A percentile compares a stretch with the other conserved stretches of the same genome.
Evolutionary conservation across 2,888 invertebrate genomes (phyloP).

Genomic region (Leptopterna dolabrata): DNA sequence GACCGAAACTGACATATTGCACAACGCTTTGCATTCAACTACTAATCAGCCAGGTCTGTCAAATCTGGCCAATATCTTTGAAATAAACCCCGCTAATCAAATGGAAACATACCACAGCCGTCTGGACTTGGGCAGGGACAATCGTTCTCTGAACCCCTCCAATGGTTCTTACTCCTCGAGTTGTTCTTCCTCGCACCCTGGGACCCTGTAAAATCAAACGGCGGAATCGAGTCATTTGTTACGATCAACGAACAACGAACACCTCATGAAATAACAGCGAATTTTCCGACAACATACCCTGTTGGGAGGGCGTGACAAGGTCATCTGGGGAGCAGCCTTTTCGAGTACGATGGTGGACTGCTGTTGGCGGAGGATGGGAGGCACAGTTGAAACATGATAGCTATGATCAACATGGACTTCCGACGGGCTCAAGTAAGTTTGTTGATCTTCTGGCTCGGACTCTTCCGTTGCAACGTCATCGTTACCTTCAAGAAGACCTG

Average conservation of each 20-base stretch:
- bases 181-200: constrained; percentile 17
- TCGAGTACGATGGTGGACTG: neutral
- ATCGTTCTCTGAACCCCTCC: constrained; percentile 28
- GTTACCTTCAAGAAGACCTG: constrained; percentile 57
- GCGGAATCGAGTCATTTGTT: too few species aligned
- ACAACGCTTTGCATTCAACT: too few species aligned
- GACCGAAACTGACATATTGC: too few species aligned
- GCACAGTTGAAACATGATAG: constrained; percentile 35
- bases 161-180: constrained; percentile 14
- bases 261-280: too few species aligned
- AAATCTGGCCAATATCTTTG: too few species aligned
- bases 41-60: too few species aligned
- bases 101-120: constrained; percentile 4
- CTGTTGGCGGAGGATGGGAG: neutral
- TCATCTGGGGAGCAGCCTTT: constrained; percentile 9
- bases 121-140: constrained; percentile 27
- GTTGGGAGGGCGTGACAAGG: constrained; percentile 9
- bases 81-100: too few species aligned
- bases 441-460: neutral
- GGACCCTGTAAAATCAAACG: constrained; percentile 24
- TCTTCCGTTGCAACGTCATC: constrained; percentile 28
- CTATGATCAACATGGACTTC: constrained; percentile 58
- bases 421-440: neutral
- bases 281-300: neutral
- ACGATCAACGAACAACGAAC: too few species aligned